Conservation (phyloP, 1,140 invertebrate genomes). For the Drosophila seguyi region DNA sequence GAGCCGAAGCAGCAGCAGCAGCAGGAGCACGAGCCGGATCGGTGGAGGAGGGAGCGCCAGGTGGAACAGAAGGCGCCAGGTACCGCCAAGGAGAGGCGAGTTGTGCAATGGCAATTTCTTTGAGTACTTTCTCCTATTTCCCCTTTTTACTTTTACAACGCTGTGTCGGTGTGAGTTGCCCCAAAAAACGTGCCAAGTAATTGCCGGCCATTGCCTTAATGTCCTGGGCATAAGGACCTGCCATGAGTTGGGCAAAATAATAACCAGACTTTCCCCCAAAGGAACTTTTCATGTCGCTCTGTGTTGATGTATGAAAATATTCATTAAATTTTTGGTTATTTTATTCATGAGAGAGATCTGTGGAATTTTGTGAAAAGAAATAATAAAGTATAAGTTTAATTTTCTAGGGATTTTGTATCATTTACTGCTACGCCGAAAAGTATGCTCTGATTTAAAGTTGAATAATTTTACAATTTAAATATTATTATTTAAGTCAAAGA, state of each 20-base stretch:
- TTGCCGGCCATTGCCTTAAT: constrained; percentile 64
- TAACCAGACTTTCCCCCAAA: constrained; percentile 23
- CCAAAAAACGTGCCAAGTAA: constrained; percentile 64
- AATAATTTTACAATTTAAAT: too few species aligned
- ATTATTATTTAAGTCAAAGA: not conserved
- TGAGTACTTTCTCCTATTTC: constrained; percentile 75
- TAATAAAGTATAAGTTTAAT: not conserved
- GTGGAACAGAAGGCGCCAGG: constrained; percentile 37
- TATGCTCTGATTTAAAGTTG: not conserved
- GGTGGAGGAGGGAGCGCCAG: not conserved
- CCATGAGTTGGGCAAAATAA: constrained; percentile 43
- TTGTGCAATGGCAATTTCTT: constrained; percentile 75
- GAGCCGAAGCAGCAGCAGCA: not conserved
- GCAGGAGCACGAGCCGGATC: not conserved
- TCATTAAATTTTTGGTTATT: constrained; percentile 15
- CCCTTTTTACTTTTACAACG: constrained; percentile 28
- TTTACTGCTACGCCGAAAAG: not conserved
- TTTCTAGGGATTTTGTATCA: too few species aligned
- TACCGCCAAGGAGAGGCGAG: constrained; percentile 16
- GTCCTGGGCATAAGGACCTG: constrained; percentile 47
- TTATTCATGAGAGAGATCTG: not conserved
- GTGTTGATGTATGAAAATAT: constrained; percentile 9
- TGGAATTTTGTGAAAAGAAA: too few species aligned
- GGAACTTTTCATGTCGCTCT: constrained; percentile 17
- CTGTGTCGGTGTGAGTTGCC: constrained; percentile 28